These are phyloP conservation scores for Ploceus nigricollis DNA, from an alignment of 2,113 vertebrate genomes.

Conservation along the genomic window DNA sequence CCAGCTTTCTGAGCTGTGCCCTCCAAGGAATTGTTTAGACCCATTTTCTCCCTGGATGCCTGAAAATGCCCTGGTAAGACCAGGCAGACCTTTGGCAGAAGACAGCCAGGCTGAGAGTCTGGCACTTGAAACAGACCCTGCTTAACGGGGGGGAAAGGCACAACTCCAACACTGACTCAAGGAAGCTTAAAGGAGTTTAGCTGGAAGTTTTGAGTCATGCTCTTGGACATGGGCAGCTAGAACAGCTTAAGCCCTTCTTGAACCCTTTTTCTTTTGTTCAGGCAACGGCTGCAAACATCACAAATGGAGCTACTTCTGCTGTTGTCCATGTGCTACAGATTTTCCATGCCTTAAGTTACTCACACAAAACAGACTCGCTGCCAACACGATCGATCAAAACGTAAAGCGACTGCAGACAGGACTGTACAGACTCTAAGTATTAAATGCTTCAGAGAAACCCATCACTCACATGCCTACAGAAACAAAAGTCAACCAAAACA, in stretches of 20 bases:
- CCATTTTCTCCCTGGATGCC: not conserved
- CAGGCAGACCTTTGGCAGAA: not conserved
- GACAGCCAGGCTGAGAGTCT: not conserved
- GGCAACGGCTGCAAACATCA: fast-evolving
- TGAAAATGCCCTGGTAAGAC: not conserved
- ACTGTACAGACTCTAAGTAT: not conserved
- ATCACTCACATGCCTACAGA: not conserved
- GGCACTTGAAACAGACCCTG: not conserved
- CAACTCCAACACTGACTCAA: not conserved
- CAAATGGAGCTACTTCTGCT: not conserved
- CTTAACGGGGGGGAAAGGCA: not conserved
- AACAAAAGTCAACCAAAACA: not conserved
- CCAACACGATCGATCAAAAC: fast-evolving
- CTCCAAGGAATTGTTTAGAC: not conserved
- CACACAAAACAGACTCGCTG: not conserved
- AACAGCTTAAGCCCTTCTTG: not conserved
- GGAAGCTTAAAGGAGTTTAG: not conserved
- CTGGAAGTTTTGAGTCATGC: not conserved
- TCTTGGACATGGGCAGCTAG: not conserved
- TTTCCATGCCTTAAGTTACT: not conserved
- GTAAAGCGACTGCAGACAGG: not conserved
- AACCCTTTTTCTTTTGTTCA: not conserved
- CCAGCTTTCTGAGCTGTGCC: not conserved
- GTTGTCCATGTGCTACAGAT: not conserved
- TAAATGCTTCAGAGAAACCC: not conserved